Evolutionary conservation across 2,797 vertebrate species (phyloP), one percentile per base, ranked within the genome.

Genomic region (Neosilurus hyrtlii): DNA sequence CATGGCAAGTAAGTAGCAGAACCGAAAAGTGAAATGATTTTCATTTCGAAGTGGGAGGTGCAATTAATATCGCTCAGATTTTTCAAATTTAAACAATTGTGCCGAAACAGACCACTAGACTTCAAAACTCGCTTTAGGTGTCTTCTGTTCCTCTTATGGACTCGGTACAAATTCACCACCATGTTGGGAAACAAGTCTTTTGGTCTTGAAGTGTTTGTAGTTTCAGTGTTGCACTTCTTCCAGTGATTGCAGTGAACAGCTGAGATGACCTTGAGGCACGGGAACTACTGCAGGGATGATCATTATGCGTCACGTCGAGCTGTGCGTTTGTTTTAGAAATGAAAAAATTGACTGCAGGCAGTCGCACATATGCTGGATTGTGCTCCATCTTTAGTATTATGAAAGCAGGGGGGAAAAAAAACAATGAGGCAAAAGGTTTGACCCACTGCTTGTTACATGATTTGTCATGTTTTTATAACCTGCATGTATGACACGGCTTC

Each of bases 191-290:
- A 43, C 9, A 20, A 76, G 54, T 74, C 16, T 5, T 74, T 7
- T 9, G 26, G n/a, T 73, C 51, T 74, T 14, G 71, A 26, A 20
- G 52, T 20, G 78, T 79, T 59, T 79, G 49, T 52, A 8, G 66
- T 37, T 20, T 59, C 26, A 74, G 30, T 30, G 30, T 30, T 30
- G 30, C 30, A 30, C 30, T 30, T 30, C 56, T 73, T 56, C 43
- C 61, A 83, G 7, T 59, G 61, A 63, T 35, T 4, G 65, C 65
- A 79, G 37, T 54, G 73, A 83, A 57, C 77, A 73, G 24, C 1
- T 16, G 56, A 85, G 63, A 61, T 84, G 75, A 79, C 81, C 72
- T 74, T 49, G 49, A 70, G 57, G 54, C 70, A 43, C 71, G 37
- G 78, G 76, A 66, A 18, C 20, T 26, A 24, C 18, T 26, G 10